Evolutionary conservation across 2,113 vertebrate species (phyloP), one percentile per base, ranked within the genome.

Genomic region (Archocentrus centrarchus): DNA sequence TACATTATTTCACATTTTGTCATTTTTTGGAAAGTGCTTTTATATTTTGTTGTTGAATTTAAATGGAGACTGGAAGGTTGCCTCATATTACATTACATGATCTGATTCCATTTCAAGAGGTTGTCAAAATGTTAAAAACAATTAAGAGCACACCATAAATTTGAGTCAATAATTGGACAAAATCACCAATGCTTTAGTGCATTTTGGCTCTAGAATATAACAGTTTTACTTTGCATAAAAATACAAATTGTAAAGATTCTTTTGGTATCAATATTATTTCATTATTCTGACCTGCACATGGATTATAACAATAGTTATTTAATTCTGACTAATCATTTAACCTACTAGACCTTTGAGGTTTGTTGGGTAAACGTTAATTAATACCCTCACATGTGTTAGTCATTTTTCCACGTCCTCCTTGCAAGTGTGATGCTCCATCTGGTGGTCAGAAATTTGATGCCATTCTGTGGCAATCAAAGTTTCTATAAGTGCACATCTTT

Each of bases 391-490:
- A 17, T 66, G 9, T 6, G 2, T 47, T 47, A 14, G 44, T 14
- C 4, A 15, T 2, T 15, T 15, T 15, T 5, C 32, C 37, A 47
- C 18, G 17, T 18, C 13, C 13, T 32, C 2, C 22, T 8, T 59
- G 13, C 15, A 30, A 59, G 47, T 59, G 50, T 39, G 10, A 55
- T 89, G 80, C 83, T 88, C 91, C 90, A 89, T 85, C 93, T 93
- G 77, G 80, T 92, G 93, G 55, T 59, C 1, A 17, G 10, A 78
- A 59, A 47, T 53, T 55, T 73, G 14, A 55, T 11, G 24, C 66
- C 41, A 55, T 55, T 11, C 66, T 53, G 47, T 32, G 47, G 17
- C 7, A 27, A 53, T 53, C 5, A 6, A 20, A 0, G 66, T 73
- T n/a, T 73, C 53, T 70, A 53, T 2, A 70, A 41, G 17, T 32